Evolutionary conservation across 1,140 invertebrate species (phyloP).

Genomic region (Stenopsyche tienmushanensis): DNA sequence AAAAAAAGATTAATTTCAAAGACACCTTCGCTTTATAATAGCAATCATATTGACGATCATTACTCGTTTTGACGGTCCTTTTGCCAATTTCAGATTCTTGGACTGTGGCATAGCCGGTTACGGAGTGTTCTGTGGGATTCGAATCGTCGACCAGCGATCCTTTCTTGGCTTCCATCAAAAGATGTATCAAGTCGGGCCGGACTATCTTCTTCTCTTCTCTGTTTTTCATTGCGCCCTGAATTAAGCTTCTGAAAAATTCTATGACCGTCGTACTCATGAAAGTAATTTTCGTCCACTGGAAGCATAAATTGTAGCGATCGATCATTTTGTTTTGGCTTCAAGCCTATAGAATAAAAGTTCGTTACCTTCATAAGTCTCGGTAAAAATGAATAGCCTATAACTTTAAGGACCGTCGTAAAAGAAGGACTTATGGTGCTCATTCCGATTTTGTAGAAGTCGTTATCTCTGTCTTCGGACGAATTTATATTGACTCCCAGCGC

Average conservation of each 20-base stretch:
- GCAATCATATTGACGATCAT: neutral
- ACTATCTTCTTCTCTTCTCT: conserved; percentile 46
- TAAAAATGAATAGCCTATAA: neutral
- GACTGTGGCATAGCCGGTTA: conserved; percentile 45
- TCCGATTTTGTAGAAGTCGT: conserved; percentile 53
- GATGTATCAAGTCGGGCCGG: conserved; percentile 51
- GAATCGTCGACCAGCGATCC: conserved; percentile 43
- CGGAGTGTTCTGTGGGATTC: conserved; percentile 37
- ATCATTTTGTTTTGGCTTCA: neutral
- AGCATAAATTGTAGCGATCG: conserved; percentile 3
- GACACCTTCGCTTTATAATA: no score
- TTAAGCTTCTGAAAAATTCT: conserved; percentile 43
- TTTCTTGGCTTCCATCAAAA: conserved; percentile 51
- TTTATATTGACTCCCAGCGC: conserved; percentile 55
- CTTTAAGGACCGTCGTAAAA: conserved; percentile 41
- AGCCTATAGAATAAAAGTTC: neutral
- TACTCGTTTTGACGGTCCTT: conserved; percentile 23
- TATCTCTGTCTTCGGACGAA: conserved; percentile 49
- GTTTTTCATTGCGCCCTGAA: conserved; percentile 41
- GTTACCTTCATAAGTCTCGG: neutral
- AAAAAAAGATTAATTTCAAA: neutral
- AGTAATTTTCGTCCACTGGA: conserved; percentile 15
- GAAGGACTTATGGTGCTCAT: conserved; percentile 46
- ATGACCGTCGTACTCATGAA: neutral
- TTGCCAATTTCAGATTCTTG: conserved; percentile 43